Conservation (phyloP, 2,888 invertebrate genomes). For the Brachyptera risi region DNA sequence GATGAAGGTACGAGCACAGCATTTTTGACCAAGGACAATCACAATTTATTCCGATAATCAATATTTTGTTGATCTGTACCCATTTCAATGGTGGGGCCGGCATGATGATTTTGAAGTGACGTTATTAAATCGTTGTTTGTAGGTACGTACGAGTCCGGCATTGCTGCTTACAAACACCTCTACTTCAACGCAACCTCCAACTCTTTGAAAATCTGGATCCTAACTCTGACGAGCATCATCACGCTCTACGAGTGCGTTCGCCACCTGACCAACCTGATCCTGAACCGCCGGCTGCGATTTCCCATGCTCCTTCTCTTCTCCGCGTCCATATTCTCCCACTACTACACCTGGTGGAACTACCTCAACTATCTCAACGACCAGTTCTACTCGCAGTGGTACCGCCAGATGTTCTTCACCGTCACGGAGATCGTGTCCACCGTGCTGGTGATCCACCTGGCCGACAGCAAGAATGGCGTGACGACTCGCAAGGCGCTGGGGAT, state of each 20-base stretch:
- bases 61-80: too few species aligned
- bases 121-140: too few species aligned
- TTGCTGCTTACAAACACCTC: constrained; percentile 64
- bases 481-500: constrained; percentile 53
- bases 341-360: constrained; percentile 67
- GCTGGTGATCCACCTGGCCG: constrained; percentile 55
- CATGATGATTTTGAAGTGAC: too few species aligned
- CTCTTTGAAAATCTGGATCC: constrained; percentile 61
- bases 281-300: constrained; percentile 51
- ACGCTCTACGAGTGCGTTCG: constrained; percentile 59
- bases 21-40: too few species aligned
- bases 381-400: constrained; percentile 64
- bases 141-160: constrained; percentile 67
- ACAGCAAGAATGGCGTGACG: constrained; percentile 50
- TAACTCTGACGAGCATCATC: constrained; percentile 55
- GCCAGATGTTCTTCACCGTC: constrained; percentile 60
- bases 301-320: constrained; percentile 60
- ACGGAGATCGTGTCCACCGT: constrained; percentile 60
- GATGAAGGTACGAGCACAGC: too few species aligned
- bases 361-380: constrained; percentile 69
- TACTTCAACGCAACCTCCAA: constrained; percentile 67
- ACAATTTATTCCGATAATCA: too few species aligned
- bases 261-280: constrained; percentile 50
- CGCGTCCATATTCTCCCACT: constrained; percentile 61
- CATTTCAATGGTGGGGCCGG: too few species aligned